Percentiles rank a stretch among this genome's conserved stretches.
These are phyloP conservation scores for Apotomis turbidana DNA, from an alignment of 2,888 invertebrate species.

Conservation along the genomic window DNA sequence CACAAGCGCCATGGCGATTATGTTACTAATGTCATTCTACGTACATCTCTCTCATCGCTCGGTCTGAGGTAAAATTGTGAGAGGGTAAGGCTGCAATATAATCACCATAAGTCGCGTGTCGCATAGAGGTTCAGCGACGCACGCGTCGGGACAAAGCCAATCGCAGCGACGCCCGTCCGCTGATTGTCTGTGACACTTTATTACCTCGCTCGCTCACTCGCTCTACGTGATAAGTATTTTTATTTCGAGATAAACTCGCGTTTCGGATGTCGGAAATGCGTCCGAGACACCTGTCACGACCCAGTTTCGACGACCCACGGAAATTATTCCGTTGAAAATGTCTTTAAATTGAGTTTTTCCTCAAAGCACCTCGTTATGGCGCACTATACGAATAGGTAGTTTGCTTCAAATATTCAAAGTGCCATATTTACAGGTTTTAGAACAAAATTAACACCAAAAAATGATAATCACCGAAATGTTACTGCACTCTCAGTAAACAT, in stretches of 20 bases:
- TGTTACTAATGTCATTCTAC: too few relatives aligned
- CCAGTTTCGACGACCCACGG: conserved; percentile 23
- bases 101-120: conserved; percentile 9
- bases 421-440: too few relatives aligned
- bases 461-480: too few relatives aligned
- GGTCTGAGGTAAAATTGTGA: too few relatives aligned
- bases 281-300: conserved; percentile 59
- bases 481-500: too few relatives aligned
- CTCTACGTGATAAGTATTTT: conserved; percentile 75
- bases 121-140: conserved; percentile 13
- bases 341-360: conserved; percentile 25
- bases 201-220: conserved; percentile 52
- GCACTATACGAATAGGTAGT: too few relatives aligned
- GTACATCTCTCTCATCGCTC: neutral
- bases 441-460: too few relatives aligned
- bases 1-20: conserved; percentile 3
- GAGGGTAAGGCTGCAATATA: neutral
- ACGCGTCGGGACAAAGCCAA: conserved; percentile 54
- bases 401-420: too few relatives aligned
- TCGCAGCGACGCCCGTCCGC: conserved; percentile 50
- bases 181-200: conserved; percentile 65
- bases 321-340: conserved; percentile 28
- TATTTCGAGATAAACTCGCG: conserved; percentile 68
- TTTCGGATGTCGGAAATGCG: conserved; percentile 62
- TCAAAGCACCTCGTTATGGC: neutral